Conservation (phyloP, 2,888 invertebrate species). For the Abscondita cerata region DNA sequence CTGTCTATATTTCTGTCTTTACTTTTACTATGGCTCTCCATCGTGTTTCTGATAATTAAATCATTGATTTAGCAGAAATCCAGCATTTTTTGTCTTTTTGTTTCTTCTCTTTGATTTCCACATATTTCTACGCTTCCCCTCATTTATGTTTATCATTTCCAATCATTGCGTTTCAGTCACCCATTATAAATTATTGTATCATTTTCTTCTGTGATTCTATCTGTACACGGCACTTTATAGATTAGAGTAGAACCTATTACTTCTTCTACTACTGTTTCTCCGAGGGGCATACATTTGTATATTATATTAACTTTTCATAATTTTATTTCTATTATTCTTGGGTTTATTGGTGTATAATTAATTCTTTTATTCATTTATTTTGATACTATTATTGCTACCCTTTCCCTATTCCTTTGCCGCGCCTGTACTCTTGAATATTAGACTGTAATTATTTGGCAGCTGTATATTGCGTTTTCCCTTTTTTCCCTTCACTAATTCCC, state of each 20-base stretch:
- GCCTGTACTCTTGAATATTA: neutral
- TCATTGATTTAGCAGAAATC: neutral
- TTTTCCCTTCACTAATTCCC: too few species aligned
- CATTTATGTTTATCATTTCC: constrained; percentile 4
- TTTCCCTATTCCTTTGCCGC: too few species aligned
- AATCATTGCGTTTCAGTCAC: neutral
- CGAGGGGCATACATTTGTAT: too few species aligned
- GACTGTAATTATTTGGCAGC: neutral
- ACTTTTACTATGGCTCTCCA: neutral
- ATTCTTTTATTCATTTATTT: neutral
- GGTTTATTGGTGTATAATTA: neutral
- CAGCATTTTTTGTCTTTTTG: neutral
- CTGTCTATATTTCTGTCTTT: neutral
- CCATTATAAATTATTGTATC: neutral
- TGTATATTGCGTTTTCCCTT: constrained; percentile 1
- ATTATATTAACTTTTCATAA: too few species aligned
- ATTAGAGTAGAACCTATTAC: too few species aligned
- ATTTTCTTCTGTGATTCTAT: neutral
- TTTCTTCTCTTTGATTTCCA: constrained; percentile 2
- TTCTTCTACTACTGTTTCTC: too few species aligned
- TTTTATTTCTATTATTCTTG: neutral
- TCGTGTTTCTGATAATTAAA: neutral
- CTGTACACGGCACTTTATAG: too few species aligned
- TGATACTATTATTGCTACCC: too few species aligned
- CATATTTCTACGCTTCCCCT: neutral